Evolutionary conservation across 2,888 invertebrate genomes (phyloP), one percentile per base, ranked within the genome.

Genomic region (Adelognathus sp.): DNA sequence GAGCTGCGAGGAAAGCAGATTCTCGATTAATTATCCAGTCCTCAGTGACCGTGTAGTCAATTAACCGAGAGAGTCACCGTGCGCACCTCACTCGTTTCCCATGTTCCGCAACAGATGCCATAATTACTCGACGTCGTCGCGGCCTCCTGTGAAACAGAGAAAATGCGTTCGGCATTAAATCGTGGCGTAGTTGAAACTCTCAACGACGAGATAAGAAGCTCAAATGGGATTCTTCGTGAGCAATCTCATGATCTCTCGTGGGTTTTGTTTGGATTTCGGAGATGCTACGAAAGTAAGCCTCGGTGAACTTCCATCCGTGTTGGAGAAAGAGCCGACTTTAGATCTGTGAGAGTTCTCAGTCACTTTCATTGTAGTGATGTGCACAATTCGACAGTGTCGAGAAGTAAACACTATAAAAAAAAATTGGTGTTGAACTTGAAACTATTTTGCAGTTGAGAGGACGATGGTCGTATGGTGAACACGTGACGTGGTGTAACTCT

Each of bases 1-100:
- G 46, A 52, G 50, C 76, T 44, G 52, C 39, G 46, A 66, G 60
- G 52, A 60, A 64, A 67, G 29, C 56, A 69, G 60, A 27, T 72
- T 61, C 52, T 29, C 63, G 79, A 80, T 81, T 79, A 75, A 79
- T 82, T 79, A 70, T 76, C 64, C 18, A 18, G 52, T 36, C 46
- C 29, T 41, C 36, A 56, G 50, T n/a, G 52, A 61, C 39, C 50
- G 18, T 44, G 76, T 52, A 56, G 72, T 70, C 76, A 79, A 80
- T 80, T 80, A 82, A 77, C 63, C 71, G 76, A 46, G 70, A 33
- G 56, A 72, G 67, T 27, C 56, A 50, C 41, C 46, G 69, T 61
- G 46, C 56, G 46, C 69, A 31, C 63, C 64, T 64, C 66, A 50
- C 54, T 70, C 71, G 54, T 80, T 79, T 80, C 74, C 44, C 78